phyloP scores from a whole-genome alignment of 2,888 invertebrate genomes.

The Eupithecia abbreviata region DNA sequence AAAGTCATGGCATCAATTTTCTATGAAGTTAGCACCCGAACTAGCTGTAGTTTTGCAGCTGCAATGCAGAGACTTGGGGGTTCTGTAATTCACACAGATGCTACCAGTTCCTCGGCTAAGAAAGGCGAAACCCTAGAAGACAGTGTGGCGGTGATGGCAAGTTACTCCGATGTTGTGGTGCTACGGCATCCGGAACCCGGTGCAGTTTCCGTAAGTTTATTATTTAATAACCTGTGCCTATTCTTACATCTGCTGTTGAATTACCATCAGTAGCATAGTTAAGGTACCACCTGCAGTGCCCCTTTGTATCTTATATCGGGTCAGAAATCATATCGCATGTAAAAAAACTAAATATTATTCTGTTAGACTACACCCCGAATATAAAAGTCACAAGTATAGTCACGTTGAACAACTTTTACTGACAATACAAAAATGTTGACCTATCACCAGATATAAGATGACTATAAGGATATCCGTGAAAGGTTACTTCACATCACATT shows the following conservation, averaged over 20 bases:
- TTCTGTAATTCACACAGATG: conserved; percentile 94
- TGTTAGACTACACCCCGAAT: too few relatives aligned
- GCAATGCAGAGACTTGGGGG: conserved; percentile 99
- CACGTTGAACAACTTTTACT: too few relatives aligned
- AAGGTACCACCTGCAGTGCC: too few relatives aligned
- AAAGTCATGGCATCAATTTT: conserved; percentile 98
- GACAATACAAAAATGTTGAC: too few relatives aligned
- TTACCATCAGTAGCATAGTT: too few relatives aligned
- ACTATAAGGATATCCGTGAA: too few relatives aligned
- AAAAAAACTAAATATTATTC: too few relatives aligned
- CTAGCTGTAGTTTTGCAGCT: conserved; percentile 97
- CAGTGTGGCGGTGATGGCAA: conserved; percentile 93
- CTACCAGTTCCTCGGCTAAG: conserved; percentile 94
- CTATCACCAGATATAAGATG: too few relatives aligned
- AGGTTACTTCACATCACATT: too few relatives aligned
- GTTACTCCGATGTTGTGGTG: conserved; percentile 97
- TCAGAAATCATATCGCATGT: too few relatives aligned
- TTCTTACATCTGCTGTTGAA: background rate
- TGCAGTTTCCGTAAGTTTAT: conserved; percentile 90
- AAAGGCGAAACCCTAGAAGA: conserved; percentile 98
- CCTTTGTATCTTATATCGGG: too few relatives aligned
- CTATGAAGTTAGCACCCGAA: conserved; percentile 98
- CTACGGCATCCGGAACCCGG: conserved; percentile 96
- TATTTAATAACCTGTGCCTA: background rate
- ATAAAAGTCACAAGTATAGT: too few relatives aligned